These are phyloP conservation scores for Nerophis lumbriciformis DNA, from an alignment of 2,113 vertebrate genomes.

Conservation along the genomic window DNA sequence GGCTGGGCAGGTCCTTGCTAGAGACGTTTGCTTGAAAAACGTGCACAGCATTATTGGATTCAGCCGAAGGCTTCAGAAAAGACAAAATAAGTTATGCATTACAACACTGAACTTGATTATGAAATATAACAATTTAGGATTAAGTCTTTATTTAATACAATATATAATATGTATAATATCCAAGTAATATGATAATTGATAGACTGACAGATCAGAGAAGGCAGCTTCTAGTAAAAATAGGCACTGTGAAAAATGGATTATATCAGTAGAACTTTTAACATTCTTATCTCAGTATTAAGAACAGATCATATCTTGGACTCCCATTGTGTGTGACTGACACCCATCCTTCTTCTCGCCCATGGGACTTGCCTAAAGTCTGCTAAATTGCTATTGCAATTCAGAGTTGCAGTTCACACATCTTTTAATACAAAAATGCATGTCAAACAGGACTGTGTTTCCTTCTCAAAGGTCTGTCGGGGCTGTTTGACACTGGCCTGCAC, in stretches of 20 bases:
- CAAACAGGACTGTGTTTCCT: slow-evolving; percentile 3
- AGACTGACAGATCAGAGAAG: not conserved
- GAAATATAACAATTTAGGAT: no score
- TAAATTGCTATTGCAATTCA: no score
- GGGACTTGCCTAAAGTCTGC: not conserved
- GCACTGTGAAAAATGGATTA: not conserved
- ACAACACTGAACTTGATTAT: no score
- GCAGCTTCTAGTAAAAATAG: not conserved
- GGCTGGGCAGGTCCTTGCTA: slow-evolving; percentile 14
- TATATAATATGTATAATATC: no score
- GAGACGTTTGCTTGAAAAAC: slow-evolving; percentile 47
- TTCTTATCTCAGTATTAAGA: not conserved
- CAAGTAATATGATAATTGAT: no score
- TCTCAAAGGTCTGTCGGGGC: slow-evolving; percentile 81
- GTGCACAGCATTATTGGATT: slow-evolving; percentile 22
- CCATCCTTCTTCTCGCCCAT: not conserved
- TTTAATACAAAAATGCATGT: not conserved
- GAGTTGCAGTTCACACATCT: no score
- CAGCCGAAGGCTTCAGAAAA: slow-evolving; percentile 5
- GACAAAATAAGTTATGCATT: not conserved
- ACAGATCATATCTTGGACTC: not conserved
- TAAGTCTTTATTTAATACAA: no score
- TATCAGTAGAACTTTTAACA: not conserved
- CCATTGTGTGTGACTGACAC: not conserved
- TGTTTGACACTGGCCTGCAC: slow-evolving; percentile 90